Evolutionary conservation across 2,888 invertebrate species (phyloP).

Genomic region (Sarcophaga variegata): DNA sequence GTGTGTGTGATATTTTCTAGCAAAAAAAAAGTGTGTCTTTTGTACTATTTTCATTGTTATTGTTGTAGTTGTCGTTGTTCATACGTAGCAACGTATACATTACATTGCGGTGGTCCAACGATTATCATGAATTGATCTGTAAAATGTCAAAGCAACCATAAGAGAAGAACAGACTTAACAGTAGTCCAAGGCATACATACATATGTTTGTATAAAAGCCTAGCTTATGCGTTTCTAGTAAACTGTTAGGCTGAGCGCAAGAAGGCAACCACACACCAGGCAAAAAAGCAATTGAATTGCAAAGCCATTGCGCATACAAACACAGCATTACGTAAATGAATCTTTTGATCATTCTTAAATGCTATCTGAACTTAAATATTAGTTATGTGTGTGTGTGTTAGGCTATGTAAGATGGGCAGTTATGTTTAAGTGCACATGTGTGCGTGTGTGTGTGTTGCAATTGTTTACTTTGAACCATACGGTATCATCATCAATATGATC

Average conservation of each 20-base stretch:
- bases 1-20: neutral
- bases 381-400: constrained; percentile 27
- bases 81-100: constrained; percentile 57
- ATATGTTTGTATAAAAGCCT: neutral
- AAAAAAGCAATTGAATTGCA: constrained; percentile 63
- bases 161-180: constrained; percentile 40
- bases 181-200: constrained; percentile 39
- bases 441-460: constrained; percentile 60
- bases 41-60: constrained; percentile 26
- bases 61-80: constrained; percentile 20
- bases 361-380: constrained; percentile 29
- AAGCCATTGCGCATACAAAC: constrained; percentile 36
- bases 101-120: constrained; percentile 76
- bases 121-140: constrained; percentile 80
- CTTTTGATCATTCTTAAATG: constrained; percentile 47
- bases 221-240: constrained; percentile 55
- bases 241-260: neutral
- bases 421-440: neutral
- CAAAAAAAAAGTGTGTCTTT: neutral
- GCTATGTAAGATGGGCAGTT: constrained; percentile 29
- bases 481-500: constrained; percentile 36
- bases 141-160: constrained; percentile 78
- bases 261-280: constrained; percentile 13
- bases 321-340: constrained; percentile 3
- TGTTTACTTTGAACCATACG: constrained; percentile 50